phyloP scores from a whole-genome alignment of 2,797 vertebrate species.

The Furcifer pardalis region DNA sequence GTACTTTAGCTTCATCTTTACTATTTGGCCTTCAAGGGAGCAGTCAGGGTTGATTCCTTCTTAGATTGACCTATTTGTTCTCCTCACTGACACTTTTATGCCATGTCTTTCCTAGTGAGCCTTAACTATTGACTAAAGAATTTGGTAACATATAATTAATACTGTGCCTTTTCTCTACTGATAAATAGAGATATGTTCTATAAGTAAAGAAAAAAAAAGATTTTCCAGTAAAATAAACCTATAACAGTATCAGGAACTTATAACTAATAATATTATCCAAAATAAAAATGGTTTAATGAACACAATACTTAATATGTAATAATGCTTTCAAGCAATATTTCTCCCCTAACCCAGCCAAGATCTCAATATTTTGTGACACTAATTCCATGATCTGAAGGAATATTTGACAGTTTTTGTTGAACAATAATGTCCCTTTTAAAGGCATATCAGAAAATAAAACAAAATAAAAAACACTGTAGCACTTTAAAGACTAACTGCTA shows the following conservation, averaged over 20 bases:
- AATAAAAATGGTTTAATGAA: constrained; percentile 67
- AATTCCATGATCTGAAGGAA: background rate
- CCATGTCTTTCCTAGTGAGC: constrained; percentile 46
- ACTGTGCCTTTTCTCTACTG: constrained; percentile 6
- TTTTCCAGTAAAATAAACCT: background rate
- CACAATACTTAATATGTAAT: constrained; percentile 33
- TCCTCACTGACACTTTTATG: constrained; percentile 10
- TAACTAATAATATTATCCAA: constrained; percentile 1
- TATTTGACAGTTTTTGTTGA: background rate
- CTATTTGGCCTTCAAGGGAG: no score
- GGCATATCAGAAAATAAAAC: no score
- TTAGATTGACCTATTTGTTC: no score
- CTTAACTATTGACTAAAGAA: background rate
- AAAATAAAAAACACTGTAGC: no score
- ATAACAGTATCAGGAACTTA: constrained; percentile 1
- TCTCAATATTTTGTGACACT: background rate
- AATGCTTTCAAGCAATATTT: constrained; percentile 9
- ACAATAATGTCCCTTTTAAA: background rate
- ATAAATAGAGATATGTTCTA: background rate
- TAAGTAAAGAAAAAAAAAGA: background rate
- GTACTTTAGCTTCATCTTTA: no score
- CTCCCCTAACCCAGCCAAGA: background rate
- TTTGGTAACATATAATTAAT: background rate
- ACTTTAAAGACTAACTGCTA: no score
- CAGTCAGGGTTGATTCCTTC: no score